Evolutionary conservation across 37 sponge, comb jelly and placozoan genomes (phyloP).

Genomic region (Cliona cf. orientalis): DNA sequence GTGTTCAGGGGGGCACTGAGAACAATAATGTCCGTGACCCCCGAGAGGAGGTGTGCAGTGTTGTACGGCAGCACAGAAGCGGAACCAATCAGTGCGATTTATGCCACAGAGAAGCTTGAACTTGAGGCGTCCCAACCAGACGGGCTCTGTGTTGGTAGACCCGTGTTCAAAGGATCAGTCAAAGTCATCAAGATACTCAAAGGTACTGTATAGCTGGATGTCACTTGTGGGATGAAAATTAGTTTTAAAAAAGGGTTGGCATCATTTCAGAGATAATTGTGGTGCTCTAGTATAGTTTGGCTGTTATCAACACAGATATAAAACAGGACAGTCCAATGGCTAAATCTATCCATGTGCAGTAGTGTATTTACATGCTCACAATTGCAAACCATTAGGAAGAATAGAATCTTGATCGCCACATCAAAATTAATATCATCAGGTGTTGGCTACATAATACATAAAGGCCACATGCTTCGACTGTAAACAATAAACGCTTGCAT

Average conservation of each 20-base stretch:
- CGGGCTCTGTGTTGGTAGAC: conserved; percentile 81
- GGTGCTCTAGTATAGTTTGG: not conserved
- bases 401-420: no score
- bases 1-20: conserved; percentile 50
- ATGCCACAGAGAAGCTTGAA: conserved; percentile 59
- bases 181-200: conserved; percentile 47
- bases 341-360: no score
- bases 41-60: conserved; percentile 27
- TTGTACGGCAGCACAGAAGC: conserved; percentile 88
- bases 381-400: no score
- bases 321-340: no score
- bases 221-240: not conserved
- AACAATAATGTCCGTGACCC: conserved; percentile 31
- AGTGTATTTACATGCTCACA: no score
- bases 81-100: conserved; percentile 76
- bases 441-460: no score
- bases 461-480: no score
- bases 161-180: conserved; percentile 67
- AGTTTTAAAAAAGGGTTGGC: not conserved
- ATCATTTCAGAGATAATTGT: not conserved
- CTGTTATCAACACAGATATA: not conserved
- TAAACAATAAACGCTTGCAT: no score
- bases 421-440: no score
- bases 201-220: conserved; percentile 49
- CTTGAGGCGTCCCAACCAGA: conserved; percentile 28